These are phyloP conservation scores for Uropetala carovei DNA, from an alignment of 2,888 invertebrate species.

Conservation along the genomic window DNA sequence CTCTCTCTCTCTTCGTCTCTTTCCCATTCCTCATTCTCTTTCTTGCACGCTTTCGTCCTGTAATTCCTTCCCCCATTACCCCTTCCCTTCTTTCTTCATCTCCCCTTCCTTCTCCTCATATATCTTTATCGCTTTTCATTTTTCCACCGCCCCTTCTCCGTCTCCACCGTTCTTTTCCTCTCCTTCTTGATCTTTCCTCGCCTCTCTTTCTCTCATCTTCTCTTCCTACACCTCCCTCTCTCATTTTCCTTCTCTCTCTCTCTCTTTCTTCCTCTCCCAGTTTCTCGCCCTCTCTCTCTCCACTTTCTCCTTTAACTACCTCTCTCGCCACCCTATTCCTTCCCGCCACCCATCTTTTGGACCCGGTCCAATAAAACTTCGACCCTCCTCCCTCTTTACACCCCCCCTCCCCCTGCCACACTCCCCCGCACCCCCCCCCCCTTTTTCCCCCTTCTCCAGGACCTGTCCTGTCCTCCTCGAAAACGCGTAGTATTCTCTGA, in stretches of 20 bases:
- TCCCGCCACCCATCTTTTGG: neutral
- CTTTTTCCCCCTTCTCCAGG: neutral
- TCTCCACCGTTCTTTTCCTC: neutral
- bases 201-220: neutral
- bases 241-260: neutral
- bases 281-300: neutral
- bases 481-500: neutral
- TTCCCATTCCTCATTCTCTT: neutral
- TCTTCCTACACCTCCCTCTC: neutral
- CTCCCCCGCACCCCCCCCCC: neutral
- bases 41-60: neutral
- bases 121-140: neutral
- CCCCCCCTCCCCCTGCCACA: neutral
- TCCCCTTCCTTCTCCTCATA: too few species aligned
- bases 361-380: neutral
- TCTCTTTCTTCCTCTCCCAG: neutral
- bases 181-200: neutral
- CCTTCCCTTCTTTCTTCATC: neutral
- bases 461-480: neutral
- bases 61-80: neutral
- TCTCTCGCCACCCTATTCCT: constrained; percentile 33
- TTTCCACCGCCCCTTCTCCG: neutral
- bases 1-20: neutral
- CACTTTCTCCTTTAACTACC: too few species aligned
- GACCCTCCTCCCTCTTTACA: neutral